phyloP scores from a whole-genome alignment of 2,797 vertebrate genomes.

The Novumbra hubbsi region DNA sequence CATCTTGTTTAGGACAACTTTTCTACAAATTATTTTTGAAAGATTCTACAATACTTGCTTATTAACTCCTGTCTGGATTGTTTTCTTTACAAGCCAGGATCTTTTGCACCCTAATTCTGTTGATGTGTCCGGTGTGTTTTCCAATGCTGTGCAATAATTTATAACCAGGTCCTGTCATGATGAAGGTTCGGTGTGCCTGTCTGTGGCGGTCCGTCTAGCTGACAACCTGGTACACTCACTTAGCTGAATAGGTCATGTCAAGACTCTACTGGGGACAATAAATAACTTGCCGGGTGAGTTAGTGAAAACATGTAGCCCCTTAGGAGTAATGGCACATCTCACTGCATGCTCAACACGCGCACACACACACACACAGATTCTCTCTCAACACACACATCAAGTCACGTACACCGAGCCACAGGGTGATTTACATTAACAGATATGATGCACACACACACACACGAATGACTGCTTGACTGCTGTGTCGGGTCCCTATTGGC shows the following conservation, averaged over 20 bases:
- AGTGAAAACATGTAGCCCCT: too few species aligned
- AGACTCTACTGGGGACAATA: neutral
- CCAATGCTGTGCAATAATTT: too few species aligned
- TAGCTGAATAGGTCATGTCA: conserved; percentile 1
- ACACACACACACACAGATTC: neutral
- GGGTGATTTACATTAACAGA: conserved; percentile 6
- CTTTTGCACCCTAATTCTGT: too few species aligned
- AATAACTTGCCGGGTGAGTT: neutral
- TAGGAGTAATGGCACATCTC: too few species aligned
- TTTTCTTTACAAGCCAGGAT: too few species aligned
- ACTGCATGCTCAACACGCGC: too few species aligned
- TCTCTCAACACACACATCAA: neutral
- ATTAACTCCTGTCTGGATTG: too few species aligned
- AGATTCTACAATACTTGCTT: too few species aligned
- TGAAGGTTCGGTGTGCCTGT: neutral
- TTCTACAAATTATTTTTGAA: too few species aligned
- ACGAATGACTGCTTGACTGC: neutral
- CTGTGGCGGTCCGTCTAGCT: neutral
- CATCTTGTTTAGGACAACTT: too few species aligned
- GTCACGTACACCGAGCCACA: neutral
- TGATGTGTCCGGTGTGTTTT: too few species aligned
- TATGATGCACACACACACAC: conserved; percentile 18
- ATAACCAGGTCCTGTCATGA: neutral
- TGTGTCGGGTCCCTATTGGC: conserved; percentile 27
- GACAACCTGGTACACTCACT: conserved; percentile 12